Evolutionary conservation across 2,888 invertebrate genomes (phyloP), one percentile per base, ranked within the genome.

Genomic region (Monochamus alternatus): DNA sequence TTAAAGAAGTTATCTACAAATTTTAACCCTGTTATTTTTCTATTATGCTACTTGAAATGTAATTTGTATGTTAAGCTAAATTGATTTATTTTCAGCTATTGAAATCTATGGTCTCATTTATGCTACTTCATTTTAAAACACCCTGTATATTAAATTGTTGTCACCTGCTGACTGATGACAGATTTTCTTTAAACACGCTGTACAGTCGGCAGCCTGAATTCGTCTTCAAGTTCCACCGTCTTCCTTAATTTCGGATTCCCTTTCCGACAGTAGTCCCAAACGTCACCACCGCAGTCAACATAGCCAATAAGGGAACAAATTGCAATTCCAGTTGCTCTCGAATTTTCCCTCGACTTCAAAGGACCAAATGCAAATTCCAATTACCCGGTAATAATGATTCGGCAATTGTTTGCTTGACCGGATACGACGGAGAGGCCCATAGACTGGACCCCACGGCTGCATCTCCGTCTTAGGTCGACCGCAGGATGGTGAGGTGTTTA

Each of bases 401-500:
- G 83, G 82, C 80, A 83, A 84, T 85, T 84, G 85, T 84, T 85
- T 84, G 82, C 80, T 83, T 81, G 83, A 81, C 81, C 82, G 82
- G 83, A 80, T 81, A 79, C 79, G 79, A 80, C 78, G 82, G 77
- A 79, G 75, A n/a, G n/a, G 14, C 55, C 38, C 38, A 60, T 51
- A 2, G 22, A 2, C 55, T n/a, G n/a, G n/a, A 12, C 60, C 67
- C 51, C 51, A 30, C 12, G 59, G 60, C 44, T 22, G 63, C 78
- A 75, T 79, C 81, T 81, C 75, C 80, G 76, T 78, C 75, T 79
- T 74, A 67, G 79, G 77, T 75, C 75, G 82, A 84, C 84, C 85
- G 79, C 84, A 55, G 83, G 82, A 85, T 86, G 86, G 87, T 85
- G 84, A 87, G 87, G 87, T 87, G 87, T 87, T 87, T 86, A 86